Evolutionary conservation across 2,113 vertebrate species (phyloP), one percentile per base, ranked within the genome.

Genomic region (Alouatta palliata): DNA sequence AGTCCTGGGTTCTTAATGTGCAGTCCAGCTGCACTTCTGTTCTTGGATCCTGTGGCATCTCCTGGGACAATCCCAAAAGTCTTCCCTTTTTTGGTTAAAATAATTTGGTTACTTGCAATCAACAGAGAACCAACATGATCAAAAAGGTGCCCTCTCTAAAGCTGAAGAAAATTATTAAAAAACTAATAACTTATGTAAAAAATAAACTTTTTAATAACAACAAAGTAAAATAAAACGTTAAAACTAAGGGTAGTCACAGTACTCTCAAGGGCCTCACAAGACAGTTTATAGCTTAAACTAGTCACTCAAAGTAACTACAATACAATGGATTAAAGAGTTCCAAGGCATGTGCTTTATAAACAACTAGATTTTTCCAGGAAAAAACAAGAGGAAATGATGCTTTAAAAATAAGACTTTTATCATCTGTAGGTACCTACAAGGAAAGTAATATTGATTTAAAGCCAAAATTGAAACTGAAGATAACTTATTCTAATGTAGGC

Each of bases 381-480:
- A 45, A 81, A 61, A 45, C 12, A n/a, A 71, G 54, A 61, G 40
- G 25, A 83, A 64, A 84, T 13, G 3, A 64, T 45, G 81, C 40
- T 21, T 64, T 64, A 45, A 32, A 64, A 61, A 40, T 37, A 77
- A 11, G 6, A 90, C 61, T 76, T 92, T 90, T 79, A 61, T 83
- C 82, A 23, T 82, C 79, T 30, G 40, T 25, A 58, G 58, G n/a
- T 49, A 71, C n/a, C 66, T 52, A 95, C 6, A 80, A 64, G 47
- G 94, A 96, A 96, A 91, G 68, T 37, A 75, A 58, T 40, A 66
- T 75, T 84, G 54, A 56, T n/a, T 71, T 81, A 80, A 91, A 96
- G n/a, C 23, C 54, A 95, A 43, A 91, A 93, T 10, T 84, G 17
- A 84, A 92, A 79, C 8, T 40, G 86, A 84, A 89, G 49, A 81